phyloP scores from a whole-genome alignment of 1,140 invertebrate species.

The Lysiphlebus fabarum region DNA sequence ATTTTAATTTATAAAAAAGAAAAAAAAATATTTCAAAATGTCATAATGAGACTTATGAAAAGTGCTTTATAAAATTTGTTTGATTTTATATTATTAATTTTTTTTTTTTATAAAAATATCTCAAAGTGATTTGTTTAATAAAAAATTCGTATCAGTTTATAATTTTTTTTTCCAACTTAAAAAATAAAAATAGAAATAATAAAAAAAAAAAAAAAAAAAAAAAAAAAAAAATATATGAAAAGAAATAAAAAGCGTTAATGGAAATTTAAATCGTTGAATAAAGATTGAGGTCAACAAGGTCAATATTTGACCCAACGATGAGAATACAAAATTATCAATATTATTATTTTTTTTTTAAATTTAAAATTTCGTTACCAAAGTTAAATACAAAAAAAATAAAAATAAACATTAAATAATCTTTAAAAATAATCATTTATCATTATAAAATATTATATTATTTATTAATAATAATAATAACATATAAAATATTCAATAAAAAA shows the following conservation, averaged over 20 bases:
- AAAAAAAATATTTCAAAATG: too few relatives aligned
- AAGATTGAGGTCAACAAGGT: slow-evolving; percentile 21
- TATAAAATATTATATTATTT: slow-evolving; percentile 6
- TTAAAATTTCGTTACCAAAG: slow-evolving; percentile 18
- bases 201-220: slow-evolving; percentile 9
- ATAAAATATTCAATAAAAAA: slow-evolving; percentile 3
- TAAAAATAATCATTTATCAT: not conserved
- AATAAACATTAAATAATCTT: slow-evolving; percentile 4
- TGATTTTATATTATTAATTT: not conserved
- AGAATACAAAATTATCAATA: slow-evolving; percentile 6
- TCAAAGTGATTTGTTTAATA: too few relatives aligned
- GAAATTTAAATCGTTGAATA: slow-evolving; percentile 20
- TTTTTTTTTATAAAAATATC: too few relatives aligned
- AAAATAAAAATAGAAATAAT: not conserved
- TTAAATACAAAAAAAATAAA: not conserved
- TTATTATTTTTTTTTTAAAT: slow-evolving; percentile 9
- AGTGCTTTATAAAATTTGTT: not conserved
- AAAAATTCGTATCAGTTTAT: too few relatives aligned
- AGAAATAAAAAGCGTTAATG: slow-evolving; percentile 13
- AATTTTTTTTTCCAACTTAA: too few relatives aligned
- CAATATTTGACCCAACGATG: slow-evolving; percentile 21
- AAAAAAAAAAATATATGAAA: too few relatives aligned
- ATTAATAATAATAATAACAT: not conserved
- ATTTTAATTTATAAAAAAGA: not conserved
- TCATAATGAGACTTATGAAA: too few relatives aligned